Conservation (phyloP, 1,140 invertebrate species). For the Drosophila parvula region DNA sequence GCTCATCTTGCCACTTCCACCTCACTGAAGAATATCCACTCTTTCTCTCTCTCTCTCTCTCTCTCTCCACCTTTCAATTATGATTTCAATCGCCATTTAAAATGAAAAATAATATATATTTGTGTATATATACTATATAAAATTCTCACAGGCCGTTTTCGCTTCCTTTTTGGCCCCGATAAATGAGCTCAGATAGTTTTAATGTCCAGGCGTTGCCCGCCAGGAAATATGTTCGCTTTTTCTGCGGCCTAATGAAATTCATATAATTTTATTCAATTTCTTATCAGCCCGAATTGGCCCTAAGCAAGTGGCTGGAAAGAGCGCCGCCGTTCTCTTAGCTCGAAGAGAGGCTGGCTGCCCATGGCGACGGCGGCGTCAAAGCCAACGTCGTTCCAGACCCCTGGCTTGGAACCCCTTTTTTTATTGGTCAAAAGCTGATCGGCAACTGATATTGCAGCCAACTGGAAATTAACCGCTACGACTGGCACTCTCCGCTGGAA, state of each 20-base stretch:
- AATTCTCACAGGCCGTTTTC: slow-evolving; percentile 58
- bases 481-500: slow-evolving; percentile 61
- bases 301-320: slow-evolving; percentile 45
- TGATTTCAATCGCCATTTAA: slow-evolving; percentile 69
- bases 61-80: slow-evolving; percentile 64
- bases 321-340: slow-evolving; percentile 47
- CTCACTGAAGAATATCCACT: not conserved
- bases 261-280: slow-evolving; percentile 81
- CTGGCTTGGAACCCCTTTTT: slow-evolving; percentile 64
- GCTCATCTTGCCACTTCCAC: slow-evolving; percentile 17
- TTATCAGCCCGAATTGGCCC: slow-evolving; percentile 69
- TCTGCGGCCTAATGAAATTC: slow-evolving; percentile 64
- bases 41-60: slow-evolving; percentile 4
- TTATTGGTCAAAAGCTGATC: slow-evolving; percentile 83
- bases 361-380: slow-evolving; percentile 8
- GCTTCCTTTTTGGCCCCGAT: slow-evolving; percentile 43
- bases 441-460: slow-evolving; percentile 77
- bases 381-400: slow-evolving; percentile 61
- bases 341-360: not conserved
- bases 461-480: slow-evolving; percentile 80
- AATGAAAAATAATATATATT: slow-evolving; percentile 21
- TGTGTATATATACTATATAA: no score
- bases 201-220: slow-evolving; percentile 59
- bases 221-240: slow-evolving; percentile 43
- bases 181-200: slow-evolving; percentile 73